phyloP scores from a whole-genome alignment of 2,797 vertebrate species.

The Hafferia zeledoni region DNA sequence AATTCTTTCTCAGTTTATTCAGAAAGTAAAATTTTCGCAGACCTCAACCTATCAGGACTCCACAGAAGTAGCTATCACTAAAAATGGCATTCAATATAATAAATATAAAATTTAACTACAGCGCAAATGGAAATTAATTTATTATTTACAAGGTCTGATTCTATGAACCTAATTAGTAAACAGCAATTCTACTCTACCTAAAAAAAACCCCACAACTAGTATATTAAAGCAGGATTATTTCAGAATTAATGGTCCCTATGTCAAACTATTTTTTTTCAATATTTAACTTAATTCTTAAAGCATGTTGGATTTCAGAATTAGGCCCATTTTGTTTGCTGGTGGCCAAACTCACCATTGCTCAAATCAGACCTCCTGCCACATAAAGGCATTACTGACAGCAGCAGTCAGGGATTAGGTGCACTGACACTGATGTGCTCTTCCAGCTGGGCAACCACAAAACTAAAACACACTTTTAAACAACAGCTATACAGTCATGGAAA shows the following conservation, averaged over 20 bases:
- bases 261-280: neutral
- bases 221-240: neutral
- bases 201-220: neutral
- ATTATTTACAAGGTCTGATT: neutral
- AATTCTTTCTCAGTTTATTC: neutral
- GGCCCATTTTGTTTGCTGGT: neutral
- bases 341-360: neutral
- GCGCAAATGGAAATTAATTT: neutral
- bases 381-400: neutral
- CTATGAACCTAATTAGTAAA: neutral
- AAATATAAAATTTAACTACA: neutral
- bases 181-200: neutral
- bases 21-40: neutral
- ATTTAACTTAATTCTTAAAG: neutral
- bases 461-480: neutral
- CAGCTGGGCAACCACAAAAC: neutral
- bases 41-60: neutral
- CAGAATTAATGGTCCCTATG: neutral
- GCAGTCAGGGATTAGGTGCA: neutral
- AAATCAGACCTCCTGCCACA: neutral
- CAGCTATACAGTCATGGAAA: neutral
- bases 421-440: neutral
- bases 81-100: neutral
- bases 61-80: neutral
- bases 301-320: neutral